phyloP scores from a whole-genome alignment of 2,888 invertebrate genomes.

The Lycaena phlaeas region DNA sequence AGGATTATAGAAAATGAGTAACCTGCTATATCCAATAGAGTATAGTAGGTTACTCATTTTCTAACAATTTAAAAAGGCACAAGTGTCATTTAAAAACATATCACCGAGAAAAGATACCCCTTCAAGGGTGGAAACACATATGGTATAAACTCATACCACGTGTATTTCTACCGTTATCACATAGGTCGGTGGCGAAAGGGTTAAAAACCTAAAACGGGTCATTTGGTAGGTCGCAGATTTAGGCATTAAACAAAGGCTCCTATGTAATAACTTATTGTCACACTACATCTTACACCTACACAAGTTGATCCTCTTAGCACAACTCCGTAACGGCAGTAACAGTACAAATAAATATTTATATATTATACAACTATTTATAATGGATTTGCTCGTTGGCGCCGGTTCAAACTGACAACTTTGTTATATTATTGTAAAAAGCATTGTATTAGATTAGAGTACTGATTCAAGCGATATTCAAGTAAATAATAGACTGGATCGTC shows the following conservation, averaged over 20 bases:
- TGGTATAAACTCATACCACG: no score
- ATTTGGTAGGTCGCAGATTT: background rate
- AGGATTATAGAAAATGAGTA: no score
- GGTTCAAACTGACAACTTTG: constrained; percentile 2
- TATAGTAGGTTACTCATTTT: no score
- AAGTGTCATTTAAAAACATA: constrained; percentile 6
- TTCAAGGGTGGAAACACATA: no score
- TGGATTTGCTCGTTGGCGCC: background rate
- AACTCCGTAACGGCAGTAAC: constrained; percentile 24
- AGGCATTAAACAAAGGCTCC: constrained; percentile 4
- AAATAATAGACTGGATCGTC: no score
- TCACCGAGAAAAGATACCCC: no score
- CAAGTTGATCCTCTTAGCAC: constrained; percentile 19
- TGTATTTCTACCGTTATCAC: no score
- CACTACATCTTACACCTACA: constrained; percentile 31
- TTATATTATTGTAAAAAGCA: no score
- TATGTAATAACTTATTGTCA: constrained; percentile 33
- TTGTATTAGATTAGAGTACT: no score
- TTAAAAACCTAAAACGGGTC: background rate
- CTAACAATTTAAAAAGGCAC: constrained; percentile 7
- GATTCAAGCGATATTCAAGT: no score
- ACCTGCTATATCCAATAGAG: no score
- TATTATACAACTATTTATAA: constrained; percentile 14
- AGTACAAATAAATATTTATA: constrained; percentile 23
- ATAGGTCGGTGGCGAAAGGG: no score